Evolutionary conservation across 2,797 vertebrate genomes (phyloP).

Genomic region (Malurus leucopterus): DNA sequence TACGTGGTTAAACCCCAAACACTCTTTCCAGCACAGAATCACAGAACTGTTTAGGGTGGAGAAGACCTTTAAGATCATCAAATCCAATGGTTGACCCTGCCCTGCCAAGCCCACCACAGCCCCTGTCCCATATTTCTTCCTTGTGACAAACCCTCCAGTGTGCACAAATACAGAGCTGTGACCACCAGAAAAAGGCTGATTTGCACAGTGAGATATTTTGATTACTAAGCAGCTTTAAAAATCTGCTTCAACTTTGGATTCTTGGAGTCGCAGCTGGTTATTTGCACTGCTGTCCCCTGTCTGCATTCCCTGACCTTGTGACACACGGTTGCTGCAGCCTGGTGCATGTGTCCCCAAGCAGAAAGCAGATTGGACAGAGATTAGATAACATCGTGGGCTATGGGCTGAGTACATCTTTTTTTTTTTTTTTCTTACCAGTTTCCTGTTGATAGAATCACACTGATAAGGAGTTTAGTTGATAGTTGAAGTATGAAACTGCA

Average conservation of each 20-base stretch:
- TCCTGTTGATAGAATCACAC: slow-evolving; percentile 60
- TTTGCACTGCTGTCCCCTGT: slow-evolving; percentile 31
- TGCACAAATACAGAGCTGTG: not conserved
- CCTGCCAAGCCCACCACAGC: not conserved
- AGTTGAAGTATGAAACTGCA: slow-evolving; percentile 51
- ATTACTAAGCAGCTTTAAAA: slow-evolving; percentile 40
- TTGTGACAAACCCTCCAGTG: not conserved
- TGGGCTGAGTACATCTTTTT: slow-evolving; percentile 48
- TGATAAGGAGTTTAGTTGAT: slow-evolving; percentile 54
- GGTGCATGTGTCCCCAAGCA: slow-evolving; percentile 48
- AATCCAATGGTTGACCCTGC: accelerated
- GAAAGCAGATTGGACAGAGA: slow-evolving; percentile 54
- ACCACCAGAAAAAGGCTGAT: not conserved
- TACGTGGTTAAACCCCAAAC: not conserved
- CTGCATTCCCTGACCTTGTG: slow-evolving; percentile 49
- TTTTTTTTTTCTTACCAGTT: slow-evolving; percentile 41
- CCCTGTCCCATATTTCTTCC: accelerated
- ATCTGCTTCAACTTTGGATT: slow-evolving; percentile 35
- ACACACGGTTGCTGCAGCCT: slow-evolving; percentile 48
- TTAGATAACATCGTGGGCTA: slow-evolving; percentile 51
- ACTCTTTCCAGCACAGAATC: not conserved
- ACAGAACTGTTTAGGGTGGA: not conserved
- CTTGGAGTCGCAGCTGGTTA: not conserved
- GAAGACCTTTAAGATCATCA: not conserved
- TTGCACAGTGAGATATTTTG: not conserved